phyloP scores from a whole-genome alignment of 1,140 invertebrate species.

The Sycophila sp. region DNA sequence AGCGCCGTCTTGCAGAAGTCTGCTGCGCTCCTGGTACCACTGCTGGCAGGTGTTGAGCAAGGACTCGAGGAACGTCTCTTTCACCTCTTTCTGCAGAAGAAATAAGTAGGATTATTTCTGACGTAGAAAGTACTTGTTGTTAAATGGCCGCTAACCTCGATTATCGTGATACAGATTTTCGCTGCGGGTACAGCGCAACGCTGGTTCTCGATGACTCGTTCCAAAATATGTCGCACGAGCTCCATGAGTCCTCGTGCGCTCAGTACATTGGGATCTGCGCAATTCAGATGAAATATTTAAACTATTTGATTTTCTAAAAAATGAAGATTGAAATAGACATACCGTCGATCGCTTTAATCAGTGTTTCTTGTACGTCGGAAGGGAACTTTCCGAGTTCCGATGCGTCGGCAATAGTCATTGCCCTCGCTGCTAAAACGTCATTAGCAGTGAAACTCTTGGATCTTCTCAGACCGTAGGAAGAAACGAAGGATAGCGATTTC shows the following conservation, averaged over 20 bases:
- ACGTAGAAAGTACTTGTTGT: background rate
- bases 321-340: conserved; percentile 23
- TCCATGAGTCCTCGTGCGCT: conserved; percentile 84
- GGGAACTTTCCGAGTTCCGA: conserved; percentile 80
- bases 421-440: conserved; percentile 66
- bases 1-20: conserved; percentile 64
- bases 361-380: conserved; percentile 74
- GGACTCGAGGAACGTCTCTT: conserved; percentile 88
- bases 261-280: conserved; percentile 80
- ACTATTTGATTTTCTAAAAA: too few relatives aligned
- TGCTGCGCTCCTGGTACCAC: conserved; percentile 87
- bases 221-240: conserved; percentile 81
- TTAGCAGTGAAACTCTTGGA: conserved; percentile 83
- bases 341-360: conserved; percentile 78
- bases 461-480: conserved; percentile 74
- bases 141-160: conserved; percentile 70
- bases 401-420: conserved; percentile 73
- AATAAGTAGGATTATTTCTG: conserved; percentile 2
- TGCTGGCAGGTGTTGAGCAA: conserved; percentile 88
- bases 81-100: conserved; percentile 77
- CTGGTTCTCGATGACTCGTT: conserved; percentile 80
- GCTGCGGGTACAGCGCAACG: conserved; percentile 82
- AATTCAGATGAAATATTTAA: too few relatives aligned
- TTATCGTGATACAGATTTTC: conserved; percentile 83
- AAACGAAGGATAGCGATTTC: conserved; percentile 62